These are phyloP conservation scores for Noctua pronuba DNA, from an alignment of 2,888 invertebrate species.

Conservation along the genomic window DNA sequence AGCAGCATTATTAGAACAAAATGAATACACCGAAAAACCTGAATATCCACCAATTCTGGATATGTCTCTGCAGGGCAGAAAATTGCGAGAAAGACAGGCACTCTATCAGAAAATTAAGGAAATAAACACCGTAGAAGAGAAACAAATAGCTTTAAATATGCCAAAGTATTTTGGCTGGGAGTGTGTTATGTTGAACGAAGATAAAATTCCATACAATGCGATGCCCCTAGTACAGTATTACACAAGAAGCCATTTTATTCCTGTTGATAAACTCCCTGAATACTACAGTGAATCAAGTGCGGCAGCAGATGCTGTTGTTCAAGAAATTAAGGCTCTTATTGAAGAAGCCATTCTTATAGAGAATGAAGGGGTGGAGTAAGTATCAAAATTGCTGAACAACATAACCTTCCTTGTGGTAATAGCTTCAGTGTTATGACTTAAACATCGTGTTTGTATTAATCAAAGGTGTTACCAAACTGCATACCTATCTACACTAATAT, in stretches of 20 bases:
- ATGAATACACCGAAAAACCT: conserved; percentile 85
- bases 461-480: background rate
- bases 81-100: conserved; percentile 83
- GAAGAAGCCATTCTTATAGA: conserved; percentile 93
- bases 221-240: conserved; percentile 93
- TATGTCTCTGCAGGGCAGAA: conserved; percentile 86
- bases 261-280: conserved; percentile 91
- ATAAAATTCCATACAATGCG: conserved; percentile 91
- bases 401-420: background rate
- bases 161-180: conserved; percentile 95
- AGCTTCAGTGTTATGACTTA: conserved; percentile 1
- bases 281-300: conserved; percentile 88
- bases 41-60: conserved; percentile 92
- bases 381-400: conserved; percentile 48
- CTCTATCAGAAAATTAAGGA: conserved; percentile 91
- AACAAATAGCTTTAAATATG: conserved; percentile 95
- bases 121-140: conserved; percentile 95
- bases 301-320: conserved; percentile 85
- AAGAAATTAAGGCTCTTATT: conserved; percentile 90
- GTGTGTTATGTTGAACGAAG: conserved; percentile 91
- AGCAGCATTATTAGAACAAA: conserved; percentile 76
- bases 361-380: conserved; percentile 90
- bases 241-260: conserved; percentile 94
- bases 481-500: too few relatives aligned
- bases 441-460: background rate